These are phyloP conservation scores for Lycia hirtaria DNA, from an alignment of 2,888 invertebrate species.

Conservation along the genomic window DNA sequence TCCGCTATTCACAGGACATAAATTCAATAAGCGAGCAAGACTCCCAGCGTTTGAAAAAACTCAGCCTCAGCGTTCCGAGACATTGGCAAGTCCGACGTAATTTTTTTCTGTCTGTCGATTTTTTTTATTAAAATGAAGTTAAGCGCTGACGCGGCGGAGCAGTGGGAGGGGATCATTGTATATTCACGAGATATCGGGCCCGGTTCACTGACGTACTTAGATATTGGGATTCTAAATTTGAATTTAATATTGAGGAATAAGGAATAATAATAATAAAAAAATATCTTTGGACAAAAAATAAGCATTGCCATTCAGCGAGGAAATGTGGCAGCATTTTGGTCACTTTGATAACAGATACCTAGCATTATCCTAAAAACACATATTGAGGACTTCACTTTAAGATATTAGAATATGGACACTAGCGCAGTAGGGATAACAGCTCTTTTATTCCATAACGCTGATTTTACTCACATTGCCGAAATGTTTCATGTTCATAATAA, in stretches of 20 bases:
- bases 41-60: conserved; percentile 50
- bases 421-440: no score
- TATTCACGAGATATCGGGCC: conserved; percentile 63
- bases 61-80: conserved; percentile 50
- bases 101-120: conserved; percentile 56
- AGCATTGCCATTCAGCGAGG: no score
- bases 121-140: conserved; percentile 80
- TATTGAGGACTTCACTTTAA: no score
- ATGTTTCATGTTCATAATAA: no score
- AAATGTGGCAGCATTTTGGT: no score
- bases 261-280: no score
- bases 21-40: conserved; percentile 58
- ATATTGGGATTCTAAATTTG: conserved; percentile 26
- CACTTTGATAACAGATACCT: no score
- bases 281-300: no score
- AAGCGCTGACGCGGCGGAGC: conserved; percentile 69
- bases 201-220: conserved; percentile 44
- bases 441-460: no score
- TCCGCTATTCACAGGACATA: conserved; percentile 48
- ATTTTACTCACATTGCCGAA: no score
- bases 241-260: conserved; percentile 28
- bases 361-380: no score
- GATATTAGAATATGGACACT: no score
- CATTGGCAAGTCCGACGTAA: conserved; percentile 59
- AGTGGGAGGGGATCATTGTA: conserved; percentile 80